Evolutionary conservation across 2,113 vertebrate species (phyloP), one percentile per base, ranked within the genome.

Genomic region (Australoheros scitulus): DNA sequence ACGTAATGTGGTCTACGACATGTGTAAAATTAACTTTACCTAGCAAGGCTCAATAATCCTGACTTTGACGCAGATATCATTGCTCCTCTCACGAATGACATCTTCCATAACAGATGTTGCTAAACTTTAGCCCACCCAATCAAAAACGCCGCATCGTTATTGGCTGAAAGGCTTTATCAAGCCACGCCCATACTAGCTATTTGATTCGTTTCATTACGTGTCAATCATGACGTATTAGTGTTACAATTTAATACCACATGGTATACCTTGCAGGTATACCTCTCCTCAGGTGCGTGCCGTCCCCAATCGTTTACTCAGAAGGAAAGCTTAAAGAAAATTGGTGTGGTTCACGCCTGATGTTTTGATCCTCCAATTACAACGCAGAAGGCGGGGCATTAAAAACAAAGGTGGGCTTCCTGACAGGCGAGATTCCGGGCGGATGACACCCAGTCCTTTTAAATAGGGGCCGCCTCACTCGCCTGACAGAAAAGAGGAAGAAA

Each of bases 51-150:
- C 52, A 93, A 74, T 15, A 90, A 14, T 82, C 41, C 90, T 47
- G 90, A 88, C 88, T 83, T 95, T 55, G 90, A 81, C 56, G 91
- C 90, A 85, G 72, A 60, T 57, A 92, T 74, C 91, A 94, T 88
- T 1, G 91, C 78, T 75, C 22, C 65, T 79, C 77, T 79, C 0
- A 79, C 68, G 22, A 93, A 59, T 79, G 92, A 93, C 94, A 96
- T 96, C 87, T 93, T 94, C 61, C 47, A 90, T 68, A 95, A 94
- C 92, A 89, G 79, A 88, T 7, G 29, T 43, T 0, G 7, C 5
- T 24, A 15, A 57, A 20, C 6, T 5, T 56, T 76, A 1, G 72
- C 78, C 43, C 6, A 26, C 29, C 17, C 7, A 7, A 8, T 4
- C 0, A 41, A 3, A 55, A 1, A 14, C 0, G 1, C 4, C 4